Evolutionary conservation across 2,113 vertebrate genomes (phyloP).

Genomic region (Beaufortia kweichowensis): DNA sequence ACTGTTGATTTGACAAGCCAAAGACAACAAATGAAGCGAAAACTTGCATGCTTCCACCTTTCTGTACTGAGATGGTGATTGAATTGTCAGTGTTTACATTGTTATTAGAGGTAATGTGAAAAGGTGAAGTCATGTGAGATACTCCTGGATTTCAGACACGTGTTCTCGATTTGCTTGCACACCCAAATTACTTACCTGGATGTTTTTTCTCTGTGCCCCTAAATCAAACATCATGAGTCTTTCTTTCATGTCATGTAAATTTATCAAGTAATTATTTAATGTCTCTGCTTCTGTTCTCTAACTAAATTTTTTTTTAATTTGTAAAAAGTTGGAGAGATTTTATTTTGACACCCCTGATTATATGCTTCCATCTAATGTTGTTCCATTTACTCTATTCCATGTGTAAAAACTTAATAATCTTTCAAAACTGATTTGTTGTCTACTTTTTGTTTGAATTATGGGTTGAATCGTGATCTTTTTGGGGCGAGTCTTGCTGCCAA

Average conservation of each 20-base stretch:
- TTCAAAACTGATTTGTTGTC: slow-evolving; percentile 52
- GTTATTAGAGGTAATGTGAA: neutral
- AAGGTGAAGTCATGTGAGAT: slow-evolving; percentile 18
- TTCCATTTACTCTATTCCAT: slow-evolving; percentile 38
- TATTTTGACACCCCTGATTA: slow-evolving; percentile 38
- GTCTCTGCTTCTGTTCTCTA: slow-evolving; percentile 38
- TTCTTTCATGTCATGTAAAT: slow-evolving; percentile 30
- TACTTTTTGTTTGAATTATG: neutral
- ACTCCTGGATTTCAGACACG: slow-evolving; percentile 8
- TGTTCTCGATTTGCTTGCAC: neutral
- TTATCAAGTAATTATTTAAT: slow-evolving; percentile 42
- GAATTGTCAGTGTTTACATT: slow-evolving; percentile 15
- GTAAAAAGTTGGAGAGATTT: slow-evolving; percentile 52
- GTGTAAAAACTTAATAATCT: slow-evolving; percentile 57
- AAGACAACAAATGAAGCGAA: slow-evolving; percentile 32
- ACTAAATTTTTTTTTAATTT: slow-evolving; percentile 38
- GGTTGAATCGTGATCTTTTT: too few relatives aligned
- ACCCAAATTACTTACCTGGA: neutral
- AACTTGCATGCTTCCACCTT: slow-evolving; percentile 8
- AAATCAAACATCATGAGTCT: slow-evolving; percentile 3
- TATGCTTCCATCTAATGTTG: slow-evolving; percentile 42
- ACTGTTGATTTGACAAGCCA: slow-evolving; percentile 50
- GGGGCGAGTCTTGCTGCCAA: too few relatives aligned
- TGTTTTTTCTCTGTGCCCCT: neutral
- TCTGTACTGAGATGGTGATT: slow-evolving; percentile 5